Percentiles rank a stretch among this genome's conserved stretches.
Evolutionary conservation across 2,888 invertebrate species (phyloP).

Genomic region (Pachycephus smyrnensis): DNA sequence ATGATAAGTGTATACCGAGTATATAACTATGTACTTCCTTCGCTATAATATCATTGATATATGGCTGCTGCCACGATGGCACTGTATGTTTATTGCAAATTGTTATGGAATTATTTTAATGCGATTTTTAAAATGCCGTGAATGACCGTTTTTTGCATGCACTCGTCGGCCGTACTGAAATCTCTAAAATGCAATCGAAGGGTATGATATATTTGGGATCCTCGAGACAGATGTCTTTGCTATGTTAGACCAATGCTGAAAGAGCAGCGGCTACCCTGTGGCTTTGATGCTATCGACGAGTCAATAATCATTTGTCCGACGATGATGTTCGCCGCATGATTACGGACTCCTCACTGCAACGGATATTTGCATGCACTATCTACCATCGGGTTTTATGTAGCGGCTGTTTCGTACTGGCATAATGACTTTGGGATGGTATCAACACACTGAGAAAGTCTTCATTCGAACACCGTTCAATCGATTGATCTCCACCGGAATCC

Average conservation of each 20-base stretch:
- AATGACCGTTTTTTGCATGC: not conserved
- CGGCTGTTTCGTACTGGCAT: constrained; percentile 7
- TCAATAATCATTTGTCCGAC: constrained; percentile 38
- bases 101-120: not conserved
- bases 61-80: not conserved
- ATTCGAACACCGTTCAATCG: not conserved
- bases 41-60: not conserved
- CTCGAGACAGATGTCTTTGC: not conserved
- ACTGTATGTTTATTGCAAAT: not conserved
- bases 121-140: not conserved
- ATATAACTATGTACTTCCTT: not conserved
- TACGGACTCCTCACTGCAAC: constrained; percentile 7
- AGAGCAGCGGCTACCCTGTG: not conserved
- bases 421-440: constrained; percentile 6
- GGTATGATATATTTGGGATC: not conserved
- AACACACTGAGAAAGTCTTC: constrained; percentile 2
- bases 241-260: not conserved
- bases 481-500: not conserved
- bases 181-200: not conserved
- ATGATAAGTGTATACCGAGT: not conserved
- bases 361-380: constrained; percentile 27
- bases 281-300: constrained; percentile 30
- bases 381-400: constrained; percentile 19
- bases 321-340: constrained; percentile 29
- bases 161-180: not conserved